These are phyloP conservation scores for Musca vetustissima DNA, from an alignment of 1,140 invertebrate species.

Conservation along the genomic window DNA sequence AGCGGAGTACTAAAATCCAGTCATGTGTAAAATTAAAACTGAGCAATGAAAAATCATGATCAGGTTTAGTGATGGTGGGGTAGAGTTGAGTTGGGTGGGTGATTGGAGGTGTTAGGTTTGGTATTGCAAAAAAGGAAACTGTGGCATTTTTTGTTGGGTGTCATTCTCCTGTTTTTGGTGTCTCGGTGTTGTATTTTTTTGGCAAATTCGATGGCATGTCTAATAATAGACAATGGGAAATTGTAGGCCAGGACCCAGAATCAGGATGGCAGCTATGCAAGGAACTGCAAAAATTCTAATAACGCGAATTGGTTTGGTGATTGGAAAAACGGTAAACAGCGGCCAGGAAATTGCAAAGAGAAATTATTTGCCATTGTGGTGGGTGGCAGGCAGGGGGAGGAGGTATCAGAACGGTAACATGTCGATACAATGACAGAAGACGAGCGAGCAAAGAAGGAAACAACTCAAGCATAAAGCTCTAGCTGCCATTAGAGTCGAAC, in stretches of 20 bases:
- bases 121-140: constrained; percentile 27
- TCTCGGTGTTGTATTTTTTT: background rate
- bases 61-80: constrained; percentile 36
- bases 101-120: constrained; percentile 19
- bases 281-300: background rate
- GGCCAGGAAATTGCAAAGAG: constrained; percentile 34
- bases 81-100: background rate
- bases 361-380: no score
- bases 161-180: background rate
- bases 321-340: constrained; percentile 26
- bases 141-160: background rate
- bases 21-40: constrained; percentile 56
- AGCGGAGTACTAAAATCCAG: constrained; percentile 36
- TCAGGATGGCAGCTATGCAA: background rate
- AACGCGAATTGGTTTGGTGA: background rate
- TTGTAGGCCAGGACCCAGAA: background rate
- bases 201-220: background rate
- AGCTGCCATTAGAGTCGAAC: constrained; percentile 5
- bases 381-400: no score
- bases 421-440: no score
- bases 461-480: constrained; percentile 8
- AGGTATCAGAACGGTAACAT: no score
- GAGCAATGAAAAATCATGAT: constrained; percentile 56
- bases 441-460: background rate
- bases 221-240: background rate